A percentile compares a stretch with the other conserved stretches of the same genome.
Evolutionary conservation across 2,797 vertebrate species (phyloP).

Genomic region (Orientallactaga sibirica): DNA sequence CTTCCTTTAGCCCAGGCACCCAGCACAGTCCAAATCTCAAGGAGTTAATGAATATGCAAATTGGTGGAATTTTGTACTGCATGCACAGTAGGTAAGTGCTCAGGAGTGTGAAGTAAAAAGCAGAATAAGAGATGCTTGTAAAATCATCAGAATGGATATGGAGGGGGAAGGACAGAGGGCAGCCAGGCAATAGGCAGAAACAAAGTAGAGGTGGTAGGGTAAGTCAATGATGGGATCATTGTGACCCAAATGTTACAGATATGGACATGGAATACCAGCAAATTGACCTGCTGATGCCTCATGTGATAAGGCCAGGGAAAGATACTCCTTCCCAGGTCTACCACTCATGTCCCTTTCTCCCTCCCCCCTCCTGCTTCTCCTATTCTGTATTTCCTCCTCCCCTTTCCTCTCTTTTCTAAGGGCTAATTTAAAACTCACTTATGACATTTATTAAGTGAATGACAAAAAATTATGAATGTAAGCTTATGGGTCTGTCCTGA

Average conservation of each 20-base stretch:
- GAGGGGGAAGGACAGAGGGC: neutral
- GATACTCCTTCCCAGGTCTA: neutral
- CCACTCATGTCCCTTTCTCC: neutral
- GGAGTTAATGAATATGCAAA: neutral
- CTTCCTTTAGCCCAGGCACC: neutral
- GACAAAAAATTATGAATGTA: slow-evolving; percentile 9
- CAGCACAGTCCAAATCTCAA: neutral
- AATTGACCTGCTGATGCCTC: fast-evolving
- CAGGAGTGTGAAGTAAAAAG: neutral
- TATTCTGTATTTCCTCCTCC: neutral
- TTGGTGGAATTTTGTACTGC: neutral
- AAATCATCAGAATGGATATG: neutral
- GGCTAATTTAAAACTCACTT: neutral
- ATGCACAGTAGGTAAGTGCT: neutral
- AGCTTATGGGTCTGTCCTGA: neutral
- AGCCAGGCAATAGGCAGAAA: neutral
- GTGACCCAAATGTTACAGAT: neutral
- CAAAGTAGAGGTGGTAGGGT: neutral
- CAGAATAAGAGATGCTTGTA: neutral
- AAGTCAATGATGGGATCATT: neutral
- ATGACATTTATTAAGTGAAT: neutral
- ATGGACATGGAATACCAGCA: neutral
- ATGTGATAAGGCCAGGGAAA: fast-evolving
- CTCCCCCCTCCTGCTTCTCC: neutral
- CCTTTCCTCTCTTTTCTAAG: neutral